phyloP scores from a whole-genome alignment of 1,140 invertebrate species.

The Monomorium pharaonis region DNA sequence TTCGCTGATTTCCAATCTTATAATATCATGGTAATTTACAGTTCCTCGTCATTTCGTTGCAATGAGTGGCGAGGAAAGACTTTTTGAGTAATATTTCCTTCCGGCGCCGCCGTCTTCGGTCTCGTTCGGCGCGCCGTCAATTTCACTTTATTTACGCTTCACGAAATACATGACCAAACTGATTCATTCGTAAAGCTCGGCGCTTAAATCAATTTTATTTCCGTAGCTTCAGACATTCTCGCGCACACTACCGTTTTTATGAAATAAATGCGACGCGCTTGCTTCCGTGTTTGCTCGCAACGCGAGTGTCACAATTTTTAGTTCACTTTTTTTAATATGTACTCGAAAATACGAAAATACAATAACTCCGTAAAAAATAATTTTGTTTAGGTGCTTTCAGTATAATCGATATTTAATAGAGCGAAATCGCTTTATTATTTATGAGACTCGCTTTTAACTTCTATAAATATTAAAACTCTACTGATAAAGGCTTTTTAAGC shows the following conservation, averaged over 20 bases:
- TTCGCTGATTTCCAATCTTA: not conserved
- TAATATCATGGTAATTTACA: not conserved
- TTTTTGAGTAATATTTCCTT: slow-evolving; percentile 18
- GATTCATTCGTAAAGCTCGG: not conserved
- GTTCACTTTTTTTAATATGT: not conserved
- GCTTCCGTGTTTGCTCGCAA: not conserved
- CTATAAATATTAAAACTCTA: not conserved
- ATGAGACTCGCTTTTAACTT: not conserved
- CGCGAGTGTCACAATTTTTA: not conserved
- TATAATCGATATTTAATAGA: not conserved
- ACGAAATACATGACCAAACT: not conserved
- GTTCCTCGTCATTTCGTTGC: no score
- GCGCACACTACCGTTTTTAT: not conserved
- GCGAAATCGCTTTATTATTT: slow-evolving; percentile 23
- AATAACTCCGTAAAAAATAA: not conserved
- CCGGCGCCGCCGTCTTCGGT: not conserved
- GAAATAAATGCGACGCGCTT: not conserved
- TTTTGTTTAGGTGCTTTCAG: not conserved
- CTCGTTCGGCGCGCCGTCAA: not conserved
- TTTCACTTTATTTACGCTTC: slow-evolving; percentile 29
- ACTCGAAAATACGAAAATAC: not conserved
- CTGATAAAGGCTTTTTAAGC: not conserved
- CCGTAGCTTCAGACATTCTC: not conserved
- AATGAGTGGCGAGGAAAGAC: not conserved
- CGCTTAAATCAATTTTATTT: slow-evolving; percentile 42